Evolutionary conservation across 2,888 invertebrate genomes (phyloP), one percentile per base, ranked within the genome.

Genomic region (Hirtodrosophila cameraria): DNA sequence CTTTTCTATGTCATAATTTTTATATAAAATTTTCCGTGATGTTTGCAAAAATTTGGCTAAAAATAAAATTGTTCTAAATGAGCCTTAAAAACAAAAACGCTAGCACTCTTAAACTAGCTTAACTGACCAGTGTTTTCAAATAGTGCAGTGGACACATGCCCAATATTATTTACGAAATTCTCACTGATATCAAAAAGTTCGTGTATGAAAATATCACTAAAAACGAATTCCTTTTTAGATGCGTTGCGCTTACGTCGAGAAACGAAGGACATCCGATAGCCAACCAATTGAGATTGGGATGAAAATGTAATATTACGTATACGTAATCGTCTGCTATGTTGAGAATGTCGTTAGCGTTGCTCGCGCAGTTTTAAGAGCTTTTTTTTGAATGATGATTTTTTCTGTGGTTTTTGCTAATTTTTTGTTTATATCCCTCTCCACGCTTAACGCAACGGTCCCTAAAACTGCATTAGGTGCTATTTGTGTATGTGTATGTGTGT

Each of bases 191-290:
- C 74, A 68, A 70, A 69, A 70, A 68, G 69, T 48, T 70, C 31
- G 41, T 60, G 36, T 54, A 66, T 52, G 55, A 68, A 73, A 73
- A 69, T 39, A 46, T 60, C 61, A 75, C 55, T 72, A 60, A 79
- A 75, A 85, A 79, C 76, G 23, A 79, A 72, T 85, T 79, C 83
- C 83, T 68, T 85, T 59, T 67, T 55, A 54, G 54, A 53, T 79
- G 62, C 60, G 68, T 79, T 75, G 72, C 72, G 79, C 79, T 50
- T 63, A 62, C 86, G 83, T 46, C 72, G 60, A 78, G 58, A 28
- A 50, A 61, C 54, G 39, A 43, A 58, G 53, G 23, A 66, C 55
- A 62, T 41, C 28, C 57, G 16, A 46, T 12, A 23, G 13, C 6
- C 39, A 28, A 9, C 16, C 33, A 13, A 36, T 33, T 13, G 6